phyloP scores from a whole-genome alignment of 2,113 vertebrate genomes.

The Cinclus cinclus region DNA sequence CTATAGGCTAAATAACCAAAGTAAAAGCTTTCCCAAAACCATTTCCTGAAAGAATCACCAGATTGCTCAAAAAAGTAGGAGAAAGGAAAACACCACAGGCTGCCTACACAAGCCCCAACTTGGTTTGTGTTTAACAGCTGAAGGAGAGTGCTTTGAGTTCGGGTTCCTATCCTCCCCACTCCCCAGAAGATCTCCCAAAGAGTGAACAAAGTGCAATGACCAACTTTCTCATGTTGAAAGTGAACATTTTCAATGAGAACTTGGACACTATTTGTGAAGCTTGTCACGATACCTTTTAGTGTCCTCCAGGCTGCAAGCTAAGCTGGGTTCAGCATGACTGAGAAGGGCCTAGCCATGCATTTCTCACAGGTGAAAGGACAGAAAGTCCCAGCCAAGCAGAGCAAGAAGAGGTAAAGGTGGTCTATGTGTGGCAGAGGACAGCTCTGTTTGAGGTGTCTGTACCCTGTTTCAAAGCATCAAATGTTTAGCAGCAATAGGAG shows the following conservation, averaged over 20 bases:
- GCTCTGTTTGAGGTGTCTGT: neutral
- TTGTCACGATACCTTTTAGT: neutral
- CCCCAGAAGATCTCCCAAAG: neutral
- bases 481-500: neutral
- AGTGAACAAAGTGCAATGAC: accelerated
- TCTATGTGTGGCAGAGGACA: neutral
- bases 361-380: neutral
- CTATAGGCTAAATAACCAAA: neutral
- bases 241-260: neutral
- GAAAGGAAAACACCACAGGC: neutral
- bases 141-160: neutral
- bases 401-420: neutral
- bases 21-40: neutral
- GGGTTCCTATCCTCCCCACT: neutral
- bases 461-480: neutral
- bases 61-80: neutral
- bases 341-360: neutral
- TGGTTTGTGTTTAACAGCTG: neutral
- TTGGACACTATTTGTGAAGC: accelerated
- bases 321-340: accelerated
- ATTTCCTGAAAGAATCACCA: neutral
- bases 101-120: neutral
- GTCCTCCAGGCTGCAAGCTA: neutral
- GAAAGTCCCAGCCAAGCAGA: neutral
- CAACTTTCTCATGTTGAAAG: neutral